Conservation (phyloP, 2,888 invertebrate species). For the Hoplodrina blanda region DNA sequence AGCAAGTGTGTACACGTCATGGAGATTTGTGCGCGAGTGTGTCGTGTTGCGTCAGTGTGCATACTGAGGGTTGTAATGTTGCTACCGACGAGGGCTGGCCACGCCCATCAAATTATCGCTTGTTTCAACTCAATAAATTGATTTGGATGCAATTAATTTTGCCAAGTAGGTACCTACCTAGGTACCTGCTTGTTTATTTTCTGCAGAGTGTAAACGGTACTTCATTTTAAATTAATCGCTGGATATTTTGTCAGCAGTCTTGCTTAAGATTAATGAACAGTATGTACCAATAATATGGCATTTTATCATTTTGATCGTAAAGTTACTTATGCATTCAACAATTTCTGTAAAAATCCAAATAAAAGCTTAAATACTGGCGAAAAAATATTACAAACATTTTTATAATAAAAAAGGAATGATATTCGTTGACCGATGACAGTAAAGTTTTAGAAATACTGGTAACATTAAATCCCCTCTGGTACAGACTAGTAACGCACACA, state of each 20-base stretch:
- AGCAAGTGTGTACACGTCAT: conserved; percentile 71
- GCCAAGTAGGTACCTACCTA: not conserved
- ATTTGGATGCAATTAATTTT: conserved; percentile 44
- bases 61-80: conserved; percentile 77
- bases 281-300: not conserved
- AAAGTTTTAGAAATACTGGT: conserved; percentile 58
- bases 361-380: too few species aligned
- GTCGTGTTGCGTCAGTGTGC: conserved; percentile 41
- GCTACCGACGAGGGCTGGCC: conserved; percentile 79
- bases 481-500: conserved; percentile 70
- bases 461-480: conserved; percentile 66
- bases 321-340: not conserved
- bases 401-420: not conserved
- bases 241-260: not conserved
- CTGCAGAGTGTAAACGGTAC: not conserved
- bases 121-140: conserved; percentile 74
- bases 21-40: conserved; percentile 60
- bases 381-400: not conserved
- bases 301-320: not conserved
- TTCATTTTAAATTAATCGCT: not conserved
- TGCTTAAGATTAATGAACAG: not conserved
- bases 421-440: conserved; percentile 48
- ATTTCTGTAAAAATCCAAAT: not conserved
- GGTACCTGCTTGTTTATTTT: conserved; percentile 13
- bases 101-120: conserved; percentile 85